phyloP scores from a whole-genome alignment of 2,888 invertebrate species.

The Thera obeliscata region DNA sequence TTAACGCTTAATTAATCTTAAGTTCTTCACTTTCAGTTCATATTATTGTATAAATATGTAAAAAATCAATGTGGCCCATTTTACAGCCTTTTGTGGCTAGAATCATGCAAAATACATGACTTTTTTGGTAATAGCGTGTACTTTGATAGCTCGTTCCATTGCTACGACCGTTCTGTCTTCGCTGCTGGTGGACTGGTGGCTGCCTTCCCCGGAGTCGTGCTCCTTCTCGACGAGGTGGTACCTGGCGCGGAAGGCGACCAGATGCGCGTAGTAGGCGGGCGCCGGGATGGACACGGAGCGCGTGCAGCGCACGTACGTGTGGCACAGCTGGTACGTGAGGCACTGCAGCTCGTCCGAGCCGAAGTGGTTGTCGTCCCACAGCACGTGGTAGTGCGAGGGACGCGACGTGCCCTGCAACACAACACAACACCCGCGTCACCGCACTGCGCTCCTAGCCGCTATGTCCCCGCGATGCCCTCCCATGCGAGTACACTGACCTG shows the following conservation, averaged over 20 bases:
- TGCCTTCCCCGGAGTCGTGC: slow-evolving; percentile 99
- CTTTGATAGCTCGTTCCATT: slow-evolving; percentile 99
- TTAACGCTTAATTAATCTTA: slow-evolving; percentile 26
- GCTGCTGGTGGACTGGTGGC: slow-evolving; percentile 98
- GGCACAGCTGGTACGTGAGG: slow-evolving; percentile 99
- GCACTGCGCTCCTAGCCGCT: not conserved
- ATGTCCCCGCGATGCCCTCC: not conserved
- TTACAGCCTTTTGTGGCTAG: slow-evolving; percentile 18
- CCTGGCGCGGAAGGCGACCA: slow-evolving; percentile 99
- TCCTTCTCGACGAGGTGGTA: slow-evolving; percentile 99
- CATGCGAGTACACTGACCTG: slow-evolving; percentile 86
- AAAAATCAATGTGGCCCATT: slow-evolving; percentile 24
- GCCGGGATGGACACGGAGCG: slow-evolving; percentile 99
- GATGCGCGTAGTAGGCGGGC: slow-evolving; percentile 99
- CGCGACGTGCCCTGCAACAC: slow-evolving; percentile 95
- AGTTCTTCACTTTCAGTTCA: slow-evolving; percentile 27
- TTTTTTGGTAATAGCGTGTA: slow-evolving; percentile 99
- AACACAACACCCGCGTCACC: not conserved
- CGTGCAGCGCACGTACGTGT: slow-evolving; percentile 99
- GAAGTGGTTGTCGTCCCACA: slow-evolving; percentile 99
- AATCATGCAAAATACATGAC: slow-evolving; percentile 99
- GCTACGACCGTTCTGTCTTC: slow-evolving; percentile 98
- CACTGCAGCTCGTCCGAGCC: slow-evolving; percentile 99
- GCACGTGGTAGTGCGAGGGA: slow-evolving; percentile 99
- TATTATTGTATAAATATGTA: slow-evolving; percentile 16